Conservation (phyloP, 2,113 vertebrate genomes). For the Thunnus maccoyii region DNA sequence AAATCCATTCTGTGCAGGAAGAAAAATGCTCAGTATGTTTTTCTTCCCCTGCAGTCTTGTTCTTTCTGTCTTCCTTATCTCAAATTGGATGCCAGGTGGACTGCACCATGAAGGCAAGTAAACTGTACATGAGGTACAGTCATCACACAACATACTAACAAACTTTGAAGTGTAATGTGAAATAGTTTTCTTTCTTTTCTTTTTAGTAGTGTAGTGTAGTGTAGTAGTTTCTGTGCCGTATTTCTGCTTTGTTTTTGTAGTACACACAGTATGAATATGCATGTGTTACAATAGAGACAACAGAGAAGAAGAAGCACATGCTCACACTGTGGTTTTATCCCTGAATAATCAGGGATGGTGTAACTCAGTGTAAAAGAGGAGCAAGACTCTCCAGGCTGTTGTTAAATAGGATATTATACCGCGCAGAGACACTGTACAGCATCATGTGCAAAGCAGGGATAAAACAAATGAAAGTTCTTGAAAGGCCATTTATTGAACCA, state of each 20-base stretch:
- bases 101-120: background rate
- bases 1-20: slow-evolving; percentile 17
- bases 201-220: background rate
- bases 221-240: background rate
- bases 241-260: background rate
- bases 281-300: background rate
- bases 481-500: too few species aligned
- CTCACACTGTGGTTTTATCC: slow-evolving; percentile 1
- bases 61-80: slow-evolving; percentile 22
- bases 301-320: background rate
- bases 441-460: background rate
- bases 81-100: slow-evolving; percentile 12
- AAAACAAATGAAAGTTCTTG: background rate
- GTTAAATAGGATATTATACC: background rate
- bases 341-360: slow-evolving; percentile 44
- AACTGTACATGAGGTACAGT: background rate
- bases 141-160: background rate
- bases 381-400: slow-evolving; percentile 20
- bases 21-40: background rate
- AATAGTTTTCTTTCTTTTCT: background rate
- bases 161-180: background rate
- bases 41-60: background rate
- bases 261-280: background rate
- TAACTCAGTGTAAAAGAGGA: slow-evolving; percentile 38
- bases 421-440: background rate